phyloP scores from a whole-genome alignment of 2,888 invertebrate species.

The Diplolepis rosae region DNA sequence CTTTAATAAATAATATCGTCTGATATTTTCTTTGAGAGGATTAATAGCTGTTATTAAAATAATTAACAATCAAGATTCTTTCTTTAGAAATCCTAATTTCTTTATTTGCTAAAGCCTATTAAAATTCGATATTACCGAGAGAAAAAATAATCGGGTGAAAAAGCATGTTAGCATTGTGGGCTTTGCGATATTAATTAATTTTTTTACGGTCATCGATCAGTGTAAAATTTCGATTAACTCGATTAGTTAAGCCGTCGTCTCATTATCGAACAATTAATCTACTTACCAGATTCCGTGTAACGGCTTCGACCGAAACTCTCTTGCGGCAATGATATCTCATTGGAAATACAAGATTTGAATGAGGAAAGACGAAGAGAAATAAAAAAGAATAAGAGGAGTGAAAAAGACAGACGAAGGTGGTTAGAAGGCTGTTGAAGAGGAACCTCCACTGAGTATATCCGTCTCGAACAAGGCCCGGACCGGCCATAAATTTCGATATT shows the following conservation, averaged over 20 bases:
- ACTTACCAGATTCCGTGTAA: conserved; percentile 27
- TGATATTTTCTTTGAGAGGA: no score
- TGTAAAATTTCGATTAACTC: conserved; percentile 53
- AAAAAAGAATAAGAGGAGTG: conserved; percentile 4
- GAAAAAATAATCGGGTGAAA: no score
- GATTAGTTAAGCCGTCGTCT: conserved; percentile 56
- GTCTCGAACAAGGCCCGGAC: conserved; percentile 55
- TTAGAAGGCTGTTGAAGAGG: conserved; percentile 40
- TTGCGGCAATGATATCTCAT: conserved; percentile 31
- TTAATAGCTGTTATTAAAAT: no score
- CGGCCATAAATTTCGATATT: conserved; percentile 72
- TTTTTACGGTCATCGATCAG: conserved; percentile 50
- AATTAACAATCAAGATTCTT: no score
- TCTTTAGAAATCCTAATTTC: no score
- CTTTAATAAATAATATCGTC: no score
- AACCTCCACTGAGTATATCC: conserved; percentile 30
- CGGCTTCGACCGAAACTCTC: conserved; percentile 24
- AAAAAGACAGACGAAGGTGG: conserved; percentile 39
- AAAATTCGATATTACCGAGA: no score
- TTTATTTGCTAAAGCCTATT: no score
- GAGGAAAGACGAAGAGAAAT: background rate
- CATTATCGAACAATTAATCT: conserved; percentile 56
- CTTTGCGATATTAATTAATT: conserved; percentile 44
- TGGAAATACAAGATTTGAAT: conserved; percentile 29
- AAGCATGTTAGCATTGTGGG: conserved; percentile 16